These are phyloP conservation scores for Chrysopilus asiliformis DNA, from an alignment of 2,888 invertebrate genomes.

Conservation along the genomic window DNA sequence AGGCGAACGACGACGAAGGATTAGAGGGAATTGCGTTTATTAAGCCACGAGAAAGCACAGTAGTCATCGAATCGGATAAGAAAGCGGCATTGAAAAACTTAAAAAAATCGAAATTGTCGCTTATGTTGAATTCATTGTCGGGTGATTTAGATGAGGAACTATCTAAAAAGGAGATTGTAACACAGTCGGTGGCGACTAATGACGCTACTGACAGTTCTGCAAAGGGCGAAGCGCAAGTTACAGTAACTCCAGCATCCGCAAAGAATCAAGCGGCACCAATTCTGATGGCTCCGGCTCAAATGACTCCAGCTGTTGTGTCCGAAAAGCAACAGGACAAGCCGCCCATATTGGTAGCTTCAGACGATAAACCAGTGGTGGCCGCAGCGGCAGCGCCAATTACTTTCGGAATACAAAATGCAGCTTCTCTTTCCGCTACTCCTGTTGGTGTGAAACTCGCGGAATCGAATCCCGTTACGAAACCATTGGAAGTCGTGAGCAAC, in stretches of 20 bases:
- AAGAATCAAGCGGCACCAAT: neutral
- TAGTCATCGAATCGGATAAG: constrained; percentile 11
- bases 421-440: neutral
- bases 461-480: no score
- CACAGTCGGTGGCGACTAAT: no score
- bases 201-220: no score
- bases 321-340: no score
- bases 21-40: constrained; percentile 30
- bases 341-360: neutral
- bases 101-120: constrained; percentile 29
- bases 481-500: no score
- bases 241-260: neutral
- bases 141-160: constrained; percentile 31
- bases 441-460: no score
- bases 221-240: no score
- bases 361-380: neutral
- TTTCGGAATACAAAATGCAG: neutral
- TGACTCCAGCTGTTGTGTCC: neutral
- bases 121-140: constrained; percentile 31
- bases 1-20: constrained; percentile 17
- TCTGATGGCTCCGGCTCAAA: neutral
- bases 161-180: no score
- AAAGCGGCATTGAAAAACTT: constrained; percentile 26
- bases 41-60: constrained; percentile 25
- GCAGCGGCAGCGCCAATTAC: neutral